A percentile compares a stretch with the other conserved stretches of the same genome.
Conservation (phyloP, 2,797 vertebrate species). For the Tokudaia muenninki region DNA sequence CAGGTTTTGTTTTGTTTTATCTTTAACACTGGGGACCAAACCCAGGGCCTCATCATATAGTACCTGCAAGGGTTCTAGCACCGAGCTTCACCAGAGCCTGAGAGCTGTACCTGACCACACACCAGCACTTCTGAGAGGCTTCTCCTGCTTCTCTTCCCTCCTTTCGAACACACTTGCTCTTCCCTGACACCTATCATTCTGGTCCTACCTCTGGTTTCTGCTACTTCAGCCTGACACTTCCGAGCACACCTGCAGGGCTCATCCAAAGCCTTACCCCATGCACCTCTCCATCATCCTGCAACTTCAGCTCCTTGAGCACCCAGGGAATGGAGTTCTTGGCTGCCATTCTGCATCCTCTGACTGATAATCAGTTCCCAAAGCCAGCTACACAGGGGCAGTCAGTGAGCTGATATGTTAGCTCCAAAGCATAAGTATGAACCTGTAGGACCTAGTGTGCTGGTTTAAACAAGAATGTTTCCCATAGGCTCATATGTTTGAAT, state of each 20-base stretch:
- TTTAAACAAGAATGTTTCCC: background rate
- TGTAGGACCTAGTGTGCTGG: background rate
- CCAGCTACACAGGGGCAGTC: background rate
- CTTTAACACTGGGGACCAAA: background rate
- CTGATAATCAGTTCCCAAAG: background rate
- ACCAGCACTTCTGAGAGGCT: background rate
- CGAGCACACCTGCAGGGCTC: too few species aligned
- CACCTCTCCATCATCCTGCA: background rate
- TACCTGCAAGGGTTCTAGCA: background rate
- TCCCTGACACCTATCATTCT: background rate
- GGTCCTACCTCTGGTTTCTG: background rate
- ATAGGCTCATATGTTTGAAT: background rate
- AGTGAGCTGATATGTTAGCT: background rate
- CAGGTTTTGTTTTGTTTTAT: background rate
- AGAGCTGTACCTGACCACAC: background rate
- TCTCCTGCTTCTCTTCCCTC: background rate
- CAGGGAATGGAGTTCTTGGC: background rate
- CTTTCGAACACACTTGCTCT: background rate
- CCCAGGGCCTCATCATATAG: background rate
- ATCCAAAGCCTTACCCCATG: background rate
- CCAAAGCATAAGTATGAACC: background rate
- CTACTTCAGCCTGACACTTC: background rate
- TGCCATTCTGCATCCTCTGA: background rate
- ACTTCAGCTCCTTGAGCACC: rapidly evolving
- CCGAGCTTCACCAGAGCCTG: background rate